Base-by-base conservation (phyloP, 1,140 invertebrate genomes). In the Drosophila sucinea region DNA sequence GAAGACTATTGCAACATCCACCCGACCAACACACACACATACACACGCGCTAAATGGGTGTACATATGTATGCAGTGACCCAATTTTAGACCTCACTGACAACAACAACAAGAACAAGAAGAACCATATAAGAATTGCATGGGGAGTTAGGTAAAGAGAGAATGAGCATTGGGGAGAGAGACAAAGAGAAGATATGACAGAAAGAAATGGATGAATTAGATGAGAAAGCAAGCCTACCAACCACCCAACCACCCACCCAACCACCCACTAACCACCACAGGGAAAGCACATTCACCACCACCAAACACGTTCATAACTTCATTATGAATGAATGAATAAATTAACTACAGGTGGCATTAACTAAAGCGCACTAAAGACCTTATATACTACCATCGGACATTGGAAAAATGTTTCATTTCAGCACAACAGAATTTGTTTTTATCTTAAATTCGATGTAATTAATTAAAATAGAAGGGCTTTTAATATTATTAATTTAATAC, bases 61-160 rank as follows among this genome's bases (percentile, higher is more conserved):
- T 51, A n/a, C n/a, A n/a, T n/a, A 10, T 51, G 73, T 80, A 87
- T 87, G 83, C 83, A 87, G 69, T 89, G 83, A 87, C 83, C 83
- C 65, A 81, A 68, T 86, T 86, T 79, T 60, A 47, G 58, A 58
- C 63, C 63, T 72, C 68, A 71, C 55, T 65, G 41, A 8, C 44
- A 86, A 72, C 67, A 64, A 67, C 40, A 69, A 38, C 56, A 61
- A 44, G 33, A 51, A 23, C n/a, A 51, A 55, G 56, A 69, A 64
- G 44, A 33, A 47, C n/a, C 7, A 71, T 58, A 56, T 58, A 71
- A 80, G 83, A 87, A 89, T 80, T 87, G 84, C 83, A 87, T 64
- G 77, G 33, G 33, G 60, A 27, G 8, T 47, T 54, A 41, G 56
- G 17, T 23, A 27, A 54, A 32, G 35, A 27, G 27, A 55, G 58